These are phyloP conservation scores for Motacilla tschutschensis DNA, from an alignment of 2,113 vertebrate genomes.

Conservation along the genomic window DNA sequence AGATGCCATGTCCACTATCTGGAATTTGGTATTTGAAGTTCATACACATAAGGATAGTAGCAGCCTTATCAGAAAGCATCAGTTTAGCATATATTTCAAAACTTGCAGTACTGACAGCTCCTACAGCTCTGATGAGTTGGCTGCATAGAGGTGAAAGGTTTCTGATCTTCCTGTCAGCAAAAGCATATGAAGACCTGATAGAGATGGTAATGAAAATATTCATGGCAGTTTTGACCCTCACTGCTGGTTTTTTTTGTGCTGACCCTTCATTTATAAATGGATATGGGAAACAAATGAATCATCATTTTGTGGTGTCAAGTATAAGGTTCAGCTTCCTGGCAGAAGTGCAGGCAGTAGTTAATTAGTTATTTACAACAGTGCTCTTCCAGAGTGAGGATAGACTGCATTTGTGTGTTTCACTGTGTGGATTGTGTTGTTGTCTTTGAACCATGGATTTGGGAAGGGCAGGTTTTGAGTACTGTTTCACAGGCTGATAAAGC, in stretches of 20 bases:
- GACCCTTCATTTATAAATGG: neutral
- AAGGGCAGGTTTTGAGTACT: neutral
- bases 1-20: neutral
- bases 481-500: neutral
- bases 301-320: neutral
- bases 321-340: neutral
- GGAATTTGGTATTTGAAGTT: neutral
- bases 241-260: neutral
- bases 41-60: neutral
- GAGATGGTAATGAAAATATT: neutral
- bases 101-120: neutral
- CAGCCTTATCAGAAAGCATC: neutral
- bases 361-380: neutral
- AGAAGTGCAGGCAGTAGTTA: neutral
- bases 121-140: neutral
- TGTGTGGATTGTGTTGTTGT: neutral
- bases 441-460: neutral
- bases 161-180: neutral
- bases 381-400: accelerated
- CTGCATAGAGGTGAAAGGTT: neutral
- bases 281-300: neutral
- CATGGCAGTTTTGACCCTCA: neutral
- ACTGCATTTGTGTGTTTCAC: neutral
- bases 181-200: neutral
- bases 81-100: neutral